Evolutionary conservation across 2,113 vertebrate genomes (phyloP).

Genomic region (Anseranas semipalmata): DNA sequence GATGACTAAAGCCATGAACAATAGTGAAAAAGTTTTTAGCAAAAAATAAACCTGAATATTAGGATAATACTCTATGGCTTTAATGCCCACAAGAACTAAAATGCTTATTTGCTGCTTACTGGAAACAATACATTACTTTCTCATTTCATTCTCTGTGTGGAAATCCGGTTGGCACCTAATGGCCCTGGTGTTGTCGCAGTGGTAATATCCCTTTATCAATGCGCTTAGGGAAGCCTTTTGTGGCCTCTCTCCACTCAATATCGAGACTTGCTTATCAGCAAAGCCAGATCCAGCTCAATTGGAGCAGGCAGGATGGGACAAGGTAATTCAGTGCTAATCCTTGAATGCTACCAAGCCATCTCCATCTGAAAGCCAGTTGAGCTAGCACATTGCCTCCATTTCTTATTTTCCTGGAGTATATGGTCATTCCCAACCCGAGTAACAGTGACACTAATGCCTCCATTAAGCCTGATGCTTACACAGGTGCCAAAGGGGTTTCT

Average conservation of each 20-base stretch:
- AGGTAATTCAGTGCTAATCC: conserved; percentile 39
- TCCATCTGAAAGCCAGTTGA: background rate
- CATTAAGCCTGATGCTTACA: background rate
- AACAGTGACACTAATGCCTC: background rate
- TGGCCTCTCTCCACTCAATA: background rate
- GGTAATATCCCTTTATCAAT: background rate
- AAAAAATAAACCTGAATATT: conserved; percentile 4
- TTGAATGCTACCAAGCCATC: background rate
- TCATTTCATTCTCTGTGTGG: background rate
- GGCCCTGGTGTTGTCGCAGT: background rate
- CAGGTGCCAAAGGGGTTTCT: background rate
- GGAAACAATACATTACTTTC: background rate
- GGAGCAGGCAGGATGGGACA: background rate
- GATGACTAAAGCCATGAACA: background rate
- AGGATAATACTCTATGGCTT: background rate
- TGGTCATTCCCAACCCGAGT: background rate
- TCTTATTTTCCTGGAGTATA: background rate
- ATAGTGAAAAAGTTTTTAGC: background rate
- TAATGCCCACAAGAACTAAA: background rate
- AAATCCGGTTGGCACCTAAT: background rate
- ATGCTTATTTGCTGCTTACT: background rate
- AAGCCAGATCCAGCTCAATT: conserved; percentile 1
- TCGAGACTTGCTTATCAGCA: conserved; percentile 40
- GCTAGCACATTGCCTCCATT: background rate
- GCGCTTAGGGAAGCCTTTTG: background rate